These are phyloP conservation scores for Eptesicus fuscus DNA, from an alignment of 2,113 vertebrate genomes.

Conservation along the genomic window DNA sequence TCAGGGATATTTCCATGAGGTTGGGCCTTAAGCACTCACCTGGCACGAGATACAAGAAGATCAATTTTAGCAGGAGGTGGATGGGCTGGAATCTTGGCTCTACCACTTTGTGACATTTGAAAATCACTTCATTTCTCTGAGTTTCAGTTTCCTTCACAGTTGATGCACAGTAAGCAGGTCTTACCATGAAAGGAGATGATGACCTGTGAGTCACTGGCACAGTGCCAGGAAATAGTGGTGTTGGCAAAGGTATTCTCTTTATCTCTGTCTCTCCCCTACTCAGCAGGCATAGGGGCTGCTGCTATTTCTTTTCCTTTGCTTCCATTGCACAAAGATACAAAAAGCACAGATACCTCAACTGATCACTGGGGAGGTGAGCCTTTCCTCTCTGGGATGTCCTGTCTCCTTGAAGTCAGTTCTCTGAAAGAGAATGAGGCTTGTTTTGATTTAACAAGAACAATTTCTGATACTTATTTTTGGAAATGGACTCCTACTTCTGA, in stretches of 20 bases:
- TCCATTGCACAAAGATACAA: not conserved
- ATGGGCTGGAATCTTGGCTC: not conserved
- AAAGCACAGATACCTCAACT: not conserved
- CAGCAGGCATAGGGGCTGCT: not conserved
- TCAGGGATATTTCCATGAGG: not conserved
- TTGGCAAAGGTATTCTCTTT: not conserved
- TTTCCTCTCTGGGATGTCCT: not conserved
- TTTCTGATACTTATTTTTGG: not conserved
- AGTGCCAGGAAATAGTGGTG: not conserved
- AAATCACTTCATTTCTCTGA: not conserved
- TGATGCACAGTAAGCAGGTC: not conserved
- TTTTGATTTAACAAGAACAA: not conserved
- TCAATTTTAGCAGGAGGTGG: not conserved
- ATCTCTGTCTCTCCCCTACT: not conserved
- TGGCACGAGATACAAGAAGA: not conserved
- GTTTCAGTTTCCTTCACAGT: not conserved
- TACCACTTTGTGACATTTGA: not conserved
- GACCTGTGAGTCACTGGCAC: not conserved
- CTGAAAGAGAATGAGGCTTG: not conserved
- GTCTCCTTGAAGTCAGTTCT: not conserved
- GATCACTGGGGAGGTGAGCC: not conserved
- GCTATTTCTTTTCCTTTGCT: not conserved
- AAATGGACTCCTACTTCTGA: not conserved
- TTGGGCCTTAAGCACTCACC: not conserved
- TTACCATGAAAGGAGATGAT: not conserved